phyloP scores from a whole-genome alignment of 2,797 vertebrate species.

The Carapus acus region DNA sequence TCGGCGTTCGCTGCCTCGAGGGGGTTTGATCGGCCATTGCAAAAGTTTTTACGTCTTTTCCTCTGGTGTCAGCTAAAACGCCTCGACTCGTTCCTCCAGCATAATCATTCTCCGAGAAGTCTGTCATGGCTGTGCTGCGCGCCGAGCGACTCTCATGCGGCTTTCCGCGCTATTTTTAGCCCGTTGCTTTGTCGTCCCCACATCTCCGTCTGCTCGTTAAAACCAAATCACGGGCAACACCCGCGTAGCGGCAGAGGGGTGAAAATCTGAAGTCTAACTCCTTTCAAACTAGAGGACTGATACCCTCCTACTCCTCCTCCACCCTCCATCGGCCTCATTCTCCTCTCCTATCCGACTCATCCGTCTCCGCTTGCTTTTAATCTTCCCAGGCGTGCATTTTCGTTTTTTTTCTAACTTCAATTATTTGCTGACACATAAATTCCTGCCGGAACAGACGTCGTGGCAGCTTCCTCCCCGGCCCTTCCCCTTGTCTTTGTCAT shows the following conservation, averaged over 20 bases:
- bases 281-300: too few species aligned
- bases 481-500: neutral
- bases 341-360: conserved; percentile 1
- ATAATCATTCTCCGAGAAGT: neutral
- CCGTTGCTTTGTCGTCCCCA: neutral
- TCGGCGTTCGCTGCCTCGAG: too few species aligned
- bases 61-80: too few species aligned
- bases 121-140: neutral
- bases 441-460: conserved; percentile 19
- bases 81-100: neutral
- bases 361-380: conserved; percentile 29
- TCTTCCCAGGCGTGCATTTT: conserved; percentile 34
- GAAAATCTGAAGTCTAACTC: neutral
- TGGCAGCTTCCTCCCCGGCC: conserved; percentile 23
- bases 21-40: too few species aligned
- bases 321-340: neutral
- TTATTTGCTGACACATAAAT: conserved; percentile 53
- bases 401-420: conserved; percentile 34
- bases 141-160: neutral
- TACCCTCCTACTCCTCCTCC: too few species aligned
- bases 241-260: too few species aligned
- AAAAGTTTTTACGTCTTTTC: too few species aligned
- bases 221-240: neutral
- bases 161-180: neutral
- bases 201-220: neutral